Evolutionary conservation across 1,140 invertebrate genomes (phyloP).

Genomic region (Yoshiicerus persimilis): DNA sequence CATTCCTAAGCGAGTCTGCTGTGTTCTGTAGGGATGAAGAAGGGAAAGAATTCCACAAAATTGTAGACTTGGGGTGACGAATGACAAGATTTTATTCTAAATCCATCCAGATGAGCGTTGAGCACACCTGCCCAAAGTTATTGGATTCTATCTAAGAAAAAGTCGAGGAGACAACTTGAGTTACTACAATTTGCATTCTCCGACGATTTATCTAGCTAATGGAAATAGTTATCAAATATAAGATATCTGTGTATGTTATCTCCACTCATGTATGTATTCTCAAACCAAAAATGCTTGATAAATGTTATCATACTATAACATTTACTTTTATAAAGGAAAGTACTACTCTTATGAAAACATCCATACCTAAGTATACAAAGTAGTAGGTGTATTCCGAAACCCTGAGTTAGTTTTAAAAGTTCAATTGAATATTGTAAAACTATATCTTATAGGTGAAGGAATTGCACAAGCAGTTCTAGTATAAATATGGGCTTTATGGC

Average conservation of each 20-base stretch:
- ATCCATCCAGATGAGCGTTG: slow-evolving; percentile 4
- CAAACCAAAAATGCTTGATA: background rate
- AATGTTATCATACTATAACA: background rate
- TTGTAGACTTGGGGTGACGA: background rate
- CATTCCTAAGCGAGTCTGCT: background rate
- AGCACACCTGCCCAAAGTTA: slow-evolving; percentile 15
- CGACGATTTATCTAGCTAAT: background rate
- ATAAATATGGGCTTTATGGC: too few relatives aligned
- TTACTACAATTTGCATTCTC: slow-evolving; percentile 2
- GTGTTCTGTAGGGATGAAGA: background rate
- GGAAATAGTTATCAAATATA: background rate
- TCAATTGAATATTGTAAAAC: background rate
- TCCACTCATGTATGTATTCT: background rate
- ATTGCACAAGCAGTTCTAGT: too few relatives aligned
- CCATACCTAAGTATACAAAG: too few relatives aligned
- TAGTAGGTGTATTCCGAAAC: too few relatives aligned
- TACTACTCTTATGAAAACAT: background rate
- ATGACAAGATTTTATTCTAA: slow-evolving; percentile 7
- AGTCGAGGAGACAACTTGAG: background rate
- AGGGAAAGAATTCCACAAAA: background rate
- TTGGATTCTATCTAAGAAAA: background rate
- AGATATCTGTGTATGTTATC: background rate
- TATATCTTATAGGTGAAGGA: background rate
- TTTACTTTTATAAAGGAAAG: background rate
- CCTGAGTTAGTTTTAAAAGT: background rate